Conservation (phyloP, 2,113 vertebrate genomes). For the Pelecanus crispus region DNA sequence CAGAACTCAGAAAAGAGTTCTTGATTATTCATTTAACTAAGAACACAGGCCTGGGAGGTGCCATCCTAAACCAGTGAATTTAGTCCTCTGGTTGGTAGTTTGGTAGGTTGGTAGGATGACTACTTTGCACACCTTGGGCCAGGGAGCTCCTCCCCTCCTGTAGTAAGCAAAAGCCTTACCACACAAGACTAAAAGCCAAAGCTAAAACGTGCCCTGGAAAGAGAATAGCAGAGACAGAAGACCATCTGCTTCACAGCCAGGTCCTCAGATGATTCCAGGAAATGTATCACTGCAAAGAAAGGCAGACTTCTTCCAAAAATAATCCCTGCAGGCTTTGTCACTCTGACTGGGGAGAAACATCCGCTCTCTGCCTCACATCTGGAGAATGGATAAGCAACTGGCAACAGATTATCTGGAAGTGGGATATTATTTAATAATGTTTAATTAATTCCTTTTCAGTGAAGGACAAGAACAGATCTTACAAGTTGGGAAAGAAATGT, state of each 20-base stretch:
- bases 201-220: neutral
- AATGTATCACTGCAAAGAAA: neutral
- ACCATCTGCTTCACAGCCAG: neutral
- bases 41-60: neutral
- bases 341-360: neutral
- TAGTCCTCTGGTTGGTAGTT: neutral
- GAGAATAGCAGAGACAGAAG: neutral
- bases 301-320: neutral
- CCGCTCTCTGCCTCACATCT: neutral
- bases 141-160: neutral
- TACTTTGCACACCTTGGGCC: fast-evolving
- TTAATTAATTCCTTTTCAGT: neutral
- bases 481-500: neutral
- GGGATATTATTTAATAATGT: neutral
- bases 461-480: neutral
- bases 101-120: neutral
- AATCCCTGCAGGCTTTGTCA: neutral
- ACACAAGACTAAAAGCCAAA: neutral
- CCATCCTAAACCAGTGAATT: neutral
- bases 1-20: neutral
- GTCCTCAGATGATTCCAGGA: neutral
- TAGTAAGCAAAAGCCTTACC: neutral
- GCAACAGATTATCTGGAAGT: neutral
- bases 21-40: neutral
- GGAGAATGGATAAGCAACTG: neutral